phyloP scores from a whole-genome alignment of 2,797 vertebrate species.

The Mus caroli region DNA sequence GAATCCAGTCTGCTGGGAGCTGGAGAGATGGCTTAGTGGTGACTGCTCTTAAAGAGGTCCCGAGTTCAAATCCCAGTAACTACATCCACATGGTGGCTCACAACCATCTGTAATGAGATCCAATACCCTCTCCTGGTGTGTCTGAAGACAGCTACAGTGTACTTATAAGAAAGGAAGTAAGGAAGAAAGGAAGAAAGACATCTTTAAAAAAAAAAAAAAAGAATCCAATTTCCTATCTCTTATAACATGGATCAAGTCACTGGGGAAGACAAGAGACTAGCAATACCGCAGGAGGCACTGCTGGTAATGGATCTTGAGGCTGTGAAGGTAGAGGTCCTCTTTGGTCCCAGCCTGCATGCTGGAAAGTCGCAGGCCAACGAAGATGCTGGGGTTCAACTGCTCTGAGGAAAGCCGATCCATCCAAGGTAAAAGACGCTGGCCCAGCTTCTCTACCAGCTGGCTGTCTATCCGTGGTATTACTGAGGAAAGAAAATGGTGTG shows the following conservation, averaged over 20 bases:
- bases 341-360: conserved; percentile 86
- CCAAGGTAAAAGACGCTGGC: conserved; percentile 90
- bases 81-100: too few relatives aligned
- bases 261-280: neutral
- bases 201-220: too few relatives aligned
- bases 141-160: too few relatives aligned
- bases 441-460: conserved; percentile 83
- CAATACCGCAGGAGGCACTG: conserved; percentile 89
- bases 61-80: too few relatives aligned
- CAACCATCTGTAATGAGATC: too few relatives aligned
- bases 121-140: too few relatives aligned
- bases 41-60: too few relatives aligned
- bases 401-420: conserved; percentile 74
- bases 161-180: too few relatives aligned
- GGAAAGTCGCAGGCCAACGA: conserved; percentile 94
- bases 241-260: neutral
- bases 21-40: too few relatives aligned
- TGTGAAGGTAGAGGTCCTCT: conserved; percentile 90
- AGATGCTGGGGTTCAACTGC: conserved; percentile 93
- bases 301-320: conserved; percentile 89
- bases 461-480: conserved; percentile 66
- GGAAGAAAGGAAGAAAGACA: too few relatives aligned
- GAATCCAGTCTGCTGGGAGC: neutral
- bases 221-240: neutral
- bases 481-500: conserved; percentile 61